Base-by-base conservation (phyloP, 1,140 invertebrate species). In the Sinella curviseta region DNA sequence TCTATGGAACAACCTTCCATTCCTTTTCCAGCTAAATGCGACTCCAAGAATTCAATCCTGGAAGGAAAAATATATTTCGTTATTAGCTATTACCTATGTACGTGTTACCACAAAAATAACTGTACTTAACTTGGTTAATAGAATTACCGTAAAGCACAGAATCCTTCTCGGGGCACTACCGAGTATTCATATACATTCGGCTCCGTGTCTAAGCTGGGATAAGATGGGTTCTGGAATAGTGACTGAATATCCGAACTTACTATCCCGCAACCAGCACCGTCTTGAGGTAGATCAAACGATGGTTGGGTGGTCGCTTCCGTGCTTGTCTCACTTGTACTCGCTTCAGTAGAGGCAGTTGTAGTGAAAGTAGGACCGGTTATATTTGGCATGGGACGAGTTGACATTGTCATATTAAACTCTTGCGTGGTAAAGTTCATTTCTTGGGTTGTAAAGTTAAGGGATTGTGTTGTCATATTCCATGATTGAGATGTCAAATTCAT, bases 1-100 rank as follows among this genome's bases (percentile, higher is more conserved):
- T 87, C 86, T 17, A 85, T 85, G 35, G 86, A 85, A 75, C 86
- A 87, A 31, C 85, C 82, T 1, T 86, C 86, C 20, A 82, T 84
- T 26, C 84, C 78, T 79, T 84, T 86, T 36, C 85, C 76, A 1
- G 85, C 86, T 17, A 87, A 77, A 31, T 85, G 81, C 24, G 85
- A 85, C 35, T 84, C 85, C 39, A 82, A 76, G 77, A 85, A 86
- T 77, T 86, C 85, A 16, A 86, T 30, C 34, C 81, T 77, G 57
- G 26, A 35, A 75, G 1, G 36, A 12, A 78, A 67, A 48, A 65
- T 24, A 33, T n/a, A n/a, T n/a, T n/a, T n/a, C n/a, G n/a, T n/a
- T n/a, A n/a, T n/a, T n/a, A n/a, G n/a, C n/a, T n/a, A n/a, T n/a
- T n/a, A n/a, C n/a, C n/a, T n/a, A n/a, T n/a, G n/a, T n/a, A n/a